Base-by-base conservation (phyloP, 2,888 invertebrate species). In the Andricus quercusramuli region DNA sequence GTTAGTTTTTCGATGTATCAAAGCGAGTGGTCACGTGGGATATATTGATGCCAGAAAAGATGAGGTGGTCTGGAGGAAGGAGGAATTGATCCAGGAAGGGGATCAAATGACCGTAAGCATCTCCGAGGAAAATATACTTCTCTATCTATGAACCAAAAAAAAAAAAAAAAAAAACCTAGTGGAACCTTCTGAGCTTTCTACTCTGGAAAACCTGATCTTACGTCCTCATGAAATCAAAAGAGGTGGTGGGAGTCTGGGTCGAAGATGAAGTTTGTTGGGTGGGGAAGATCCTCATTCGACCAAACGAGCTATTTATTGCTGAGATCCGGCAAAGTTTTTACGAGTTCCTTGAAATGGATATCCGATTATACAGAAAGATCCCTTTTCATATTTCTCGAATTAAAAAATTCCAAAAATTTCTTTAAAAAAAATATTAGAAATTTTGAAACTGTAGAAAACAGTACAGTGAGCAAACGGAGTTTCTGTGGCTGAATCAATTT, bases 1-100 rank as follows among this genome's bases (percentile, higher is more conserved):
- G 82, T 88, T 87, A 87, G 78, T 65, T 22, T 78, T 66, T 44
- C 86, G 82, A 88, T 88, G 82, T 86, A 87, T 89, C 89, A 88
- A 84, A 81, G 79, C 44, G 47, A 86, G 84, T 85, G 86, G 85
- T 84, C 86, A 83, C 84, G 80, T 84, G 84, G 85, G 87, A 85
- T 81, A 77, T 85, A 87, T 77, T 84, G 82, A 84, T 74, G 83
- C 70, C 77, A 85, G 80, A 84, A 84, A 85, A 83, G 86, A 77
- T 77, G 78, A 79, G 76, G 22, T 82, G 83, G 87, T 85, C 84
- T 80, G 82, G 83, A 83, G 83, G 76, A 67, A 74, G 66, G 47
- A 80, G 78, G 78, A 83, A 80, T 80, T 78, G 82, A 66, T 65
- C 56, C 64, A 41, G 56, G 56, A 74, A 56, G 74, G 74, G 74